These are phyloP conservation scores for Rhabdomys dilectus DNA, from an alignment of 2,113 vertebrate genomes.

Conservation along the genomic window DNA sequence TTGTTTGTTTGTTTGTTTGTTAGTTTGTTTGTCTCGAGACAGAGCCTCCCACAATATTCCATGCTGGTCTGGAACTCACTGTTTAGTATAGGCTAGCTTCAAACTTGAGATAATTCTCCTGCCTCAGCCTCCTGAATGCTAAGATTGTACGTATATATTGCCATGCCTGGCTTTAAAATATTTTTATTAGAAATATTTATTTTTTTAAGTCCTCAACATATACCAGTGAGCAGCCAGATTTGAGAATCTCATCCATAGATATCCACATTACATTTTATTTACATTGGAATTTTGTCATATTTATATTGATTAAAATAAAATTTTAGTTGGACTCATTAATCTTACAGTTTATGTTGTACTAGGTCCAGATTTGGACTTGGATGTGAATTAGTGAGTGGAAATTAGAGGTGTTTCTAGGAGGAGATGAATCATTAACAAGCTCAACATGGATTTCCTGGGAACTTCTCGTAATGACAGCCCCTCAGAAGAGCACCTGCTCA, in stretches of 20 bases:
- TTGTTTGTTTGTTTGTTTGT: neutral
- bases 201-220: slow-evolving; percentile 33
- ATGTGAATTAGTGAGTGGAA: slow-evolving; percentile 54
- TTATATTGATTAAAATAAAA: slow-evolving; percentile 49
- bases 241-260: slow-evolving; percentile 23
- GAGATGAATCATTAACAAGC: slow-evolving; percentile 45
- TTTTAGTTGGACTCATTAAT: slow-evolving; percentile 27
- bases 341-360: slow-evolving; percentile 54
- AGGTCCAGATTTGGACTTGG: slow-evolving; percentile 7
- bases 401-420: slow-evolving; percentile 44
- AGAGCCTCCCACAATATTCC: neutral
- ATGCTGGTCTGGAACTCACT: neutral
- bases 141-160: neutral
- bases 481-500: slow-evolving; percentile 34
- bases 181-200: neutral
- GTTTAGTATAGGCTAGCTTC: neutral
- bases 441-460: slow-evolving; percentile 52
- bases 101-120: neutral
- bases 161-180: slow-evolving; percentile 19
- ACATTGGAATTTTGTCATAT: slow-evolving; percentile 14
- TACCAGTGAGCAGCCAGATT: neutral
- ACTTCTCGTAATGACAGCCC: slow-evolving; percentile 25
- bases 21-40: neutral
- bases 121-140: neutral
- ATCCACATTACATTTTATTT: slow-evolving; percentile 19